phyloP scores from a whole-genome alignment of 1,140 invertebrate species.

The Dendrolimus punctatus region DNA sequence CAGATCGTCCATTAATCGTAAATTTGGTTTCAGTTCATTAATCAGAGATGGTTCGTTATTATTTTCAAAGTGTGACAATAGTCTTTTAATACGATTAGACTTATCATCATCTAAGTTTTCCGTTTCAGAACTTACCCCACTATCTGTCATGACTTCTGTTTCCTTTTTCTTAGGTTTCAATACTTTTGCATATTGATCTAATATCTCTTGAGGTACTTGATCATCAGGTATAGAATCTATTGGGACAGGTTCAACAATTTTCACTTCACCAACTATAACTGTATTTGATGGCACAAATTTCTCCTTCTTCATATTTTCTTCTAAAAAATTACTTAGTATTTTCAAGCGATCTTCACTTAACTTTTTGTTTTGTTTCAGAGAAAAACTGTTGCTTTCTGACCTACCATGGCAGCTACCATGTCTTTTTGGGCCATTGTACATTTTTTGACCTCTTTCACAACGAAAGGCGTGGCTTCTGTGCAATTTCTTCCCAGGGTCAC shows the following conservation, averaged over 20 bases:
- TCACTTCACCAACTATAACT: conserved; percentile 22
- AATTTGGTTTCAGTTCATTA: conserved; percentile 22
- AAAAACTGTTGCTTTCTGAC: conserved; percentile 51
- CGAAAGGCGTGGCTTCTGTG: conserved; percentile 76
- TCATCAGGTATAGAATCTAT: conserved; percentile 46
- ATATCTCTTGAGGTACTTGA: conserved; percentile 58
- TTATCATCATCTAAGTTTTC: conserved; percentile 59
- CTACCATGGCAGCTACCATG: conserved; percentile 60
- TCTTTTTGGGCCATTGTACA: conserved; percentile 50
- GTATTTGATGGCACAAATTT: conserved; percentile 32
- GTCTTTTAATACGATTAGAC: conserved; percentile 32
- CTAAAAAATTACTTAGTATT: conserved; percentile 46
- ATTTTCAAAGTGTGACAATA: conserved; percentile 43
- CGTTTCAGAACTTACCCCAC: conserved; percentile 67
- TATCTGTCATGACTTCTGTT: conserved; percentile 59
- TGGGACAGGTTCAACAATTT: conserved; percentile 10
- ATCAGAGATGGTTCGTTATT: background rate
- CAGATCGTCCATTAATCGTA: conserved; percentile 42
- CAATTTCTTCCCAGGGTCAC: conserved; percentile 74
- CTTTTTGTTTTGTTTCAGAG: conserved; percentile 51
- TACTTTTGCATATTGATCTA: conserved; percentile 70
- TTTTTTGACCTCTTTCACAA: conserved; percentile 69
- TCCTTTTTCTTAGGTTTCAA: conserved; percentile 55
- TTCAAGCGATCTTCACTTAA: conserved; percentile 57
- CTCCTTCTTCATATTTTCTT: conserved; percentile 63